Evolutionary conservation across 1,140 invertebrate species (phyloP).

Genomic region (Yoshiicerus persimilis): DNA sequence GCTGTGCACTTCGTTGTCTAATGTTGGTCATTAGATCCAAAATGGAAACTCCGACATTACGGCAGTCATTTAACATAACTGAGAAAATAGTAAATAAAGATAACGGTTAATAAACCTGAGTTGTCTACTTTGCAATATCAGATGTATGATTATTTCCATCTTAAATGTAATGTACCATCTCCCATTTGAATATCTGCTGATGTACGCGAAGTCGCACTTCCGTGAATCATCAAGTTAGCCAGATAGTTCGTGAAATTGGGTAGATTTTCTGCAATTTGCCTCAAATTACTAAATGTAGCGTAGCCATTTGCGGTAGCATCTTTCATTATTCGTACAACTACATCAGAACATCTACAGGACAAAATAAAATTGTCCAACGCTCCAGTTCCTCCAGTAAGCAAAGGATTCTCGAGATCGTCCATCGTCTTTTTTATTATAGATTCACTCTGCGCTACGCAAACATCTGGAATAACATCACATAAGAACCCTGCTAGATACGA

Average conservation of each 20-base stretch:
- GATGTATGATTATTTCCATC: neutral
- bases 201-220: slow-evolving; percentile 70
- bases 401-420: slow-evolving; percentile 46
- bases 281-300: slow-evolving; percentile 4
- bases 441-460: slow-evolving; percentile 29
- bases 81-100: neutral
- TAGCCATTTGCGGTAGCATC: slow-evolving; percentile 28
- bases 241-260: slow-evolving; percentile 59
- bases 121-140: neutral
- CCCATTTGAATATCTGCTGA: slow-evolving; percentile 71
- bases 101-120: neutral
- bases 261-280: slow-evolving; percentile 38
- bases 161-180: slow-evolving; percentile 61
- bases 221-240: slow-evolving; percentile 66
- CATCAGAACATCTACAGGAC: slow-evolving; percentile 22
- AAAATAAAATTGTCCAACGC: slow-evolving; percentile 45
- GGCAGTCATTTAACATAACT: slow-evolving; percentile 45
- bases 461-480: slow-evolving; percentile 35
- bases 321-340: slow-evolving; percentile 32
- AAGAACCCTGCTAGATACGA: too few relatives aligned
- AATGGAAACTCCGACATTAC: slow-evolving; percentile 36
- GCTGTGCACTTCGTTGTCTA: neutral
- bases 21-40: slow-evolving; percentile 36
- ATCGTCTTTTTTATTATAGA: slow-evolving; percentile 35
- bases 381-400: slow-evolving; percentile 43